Base-by-base conservation (phyloP, 2,888 invertebrate genomes). In the Phania funesta region DNA sequence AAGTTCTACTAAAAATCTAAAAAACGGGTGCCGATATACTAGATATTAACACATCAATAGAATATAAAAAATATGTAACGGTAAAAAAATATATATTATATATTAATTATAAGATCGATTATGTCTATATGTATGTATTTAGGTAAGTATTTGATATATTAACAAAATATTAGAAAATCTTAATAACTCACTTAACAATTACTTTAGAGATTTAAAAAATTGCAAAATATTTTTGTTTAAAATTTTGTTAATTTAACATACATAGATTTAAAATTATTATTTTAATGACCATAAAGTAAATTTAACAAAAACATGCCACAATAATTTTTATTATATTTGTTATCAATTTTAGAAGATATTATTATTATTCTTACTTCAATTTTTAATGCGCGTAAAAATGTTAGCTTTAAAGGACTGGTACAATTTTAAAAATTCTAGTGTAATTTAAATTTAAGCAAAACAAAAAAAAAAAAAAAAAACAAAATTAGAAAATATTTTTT, bases 31-130 rank as follows among this genome's bases (percentile, higher is more conserved):
- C 58, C 67, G 75, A 67, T 76, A 50, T 67, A 56, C 13, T 56
- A 35, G 32, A 56, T 71, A 54, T 35, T 64, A 58, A 65, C 71
- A 71, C 76, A 56, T 77, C 56, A 65, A 74, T 73, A 79, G 64
- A 79, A 79, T 67, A 79, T 52, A 67, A 67, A 71, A 71, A 73
- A 26, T 68, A 64, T 80, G 62, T 80, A 75, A 75, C 67, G 56
- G 62, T 75, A 75, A 80, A 73, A 80, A 73, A 80, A 75, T 54
- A 38, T 54, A 67, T 56, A 13, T 62, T 1, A 13, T 46, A 38
- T 52, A 58, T 9, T 41, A 58, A 48, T 67, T 48, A 67, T 76
- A 76, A 48, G 29, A 76, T 58, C 38, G 29, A 50, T 60, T 58
- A 58, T 48, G n/a, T 35, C 13, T 35, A 13, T 41, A 64, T 52